Evolutionary conservation across 2,113 vertebrate species (phyloP).

Genomic region (Carassius carassius): DNA sequence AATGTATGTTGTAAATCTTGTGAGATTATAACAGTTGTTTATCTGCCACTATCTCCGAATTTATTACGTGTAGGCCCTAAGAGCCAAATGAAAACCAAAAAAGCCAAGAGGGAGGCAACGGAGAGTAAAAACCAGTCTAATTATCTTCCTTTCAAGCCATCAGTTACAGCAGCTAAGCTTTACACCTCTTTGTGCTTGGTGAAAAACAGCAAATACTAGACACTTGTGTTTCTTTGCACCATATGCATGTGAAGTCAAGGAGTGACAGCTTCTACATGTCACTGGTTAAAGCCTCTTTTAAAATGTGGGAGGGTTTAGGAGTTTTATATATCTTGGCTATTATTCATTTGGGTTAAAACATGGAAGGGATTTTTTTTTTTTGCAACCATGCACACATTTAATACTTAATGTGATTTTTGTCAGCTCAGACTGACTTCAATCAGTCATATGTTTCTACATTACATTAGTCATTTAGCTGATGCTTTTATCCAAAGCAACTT

Average conservation of each 20-base stretch:
- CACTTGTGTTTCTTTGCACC: too few relatives aligned
- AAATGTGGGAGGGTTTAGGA: background rate
- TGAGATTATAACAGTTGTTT: conserved; percentile 53
- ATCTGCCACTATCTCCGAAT: conserved; percentile 43
- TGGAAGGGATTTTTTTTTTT: background rate
- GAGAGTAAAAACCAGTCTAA: conserved; percentile 57
- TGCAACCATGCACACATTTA: too few relatives aligned
- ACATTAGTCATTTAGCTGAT: too few relatives aligned
- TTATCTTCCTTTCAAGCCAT: conserved; percentile 54
- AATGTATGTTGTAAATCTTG: conserved; percentile 51
- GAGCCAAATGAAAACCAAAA: conserved; percentile 52
- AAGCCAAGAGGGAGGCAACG: conserved; percentile 41
- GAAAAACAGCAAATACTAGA: conserved; percentile 1
- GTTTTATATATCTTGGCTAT: background rate
- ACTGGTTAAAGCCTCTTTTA: background rate
- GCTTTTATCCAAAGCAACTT: too few relatives aligned
- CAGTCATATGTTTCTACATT: too few relatives aligned
- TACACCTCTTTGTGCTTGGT: conserved; percentile 46
- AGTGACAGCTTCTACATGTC: too few relatives aligned
- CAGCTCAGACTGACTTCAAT: too few relatives aligned
- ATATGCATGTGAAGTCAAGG: too few relatives aligned
- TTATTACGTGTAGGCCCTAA: conserved; percentile 50
- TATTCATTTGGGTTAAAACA: background rate
- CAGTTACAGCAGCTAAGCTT: conserved; percentile 51
- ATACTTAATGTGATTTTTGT: too few relatives aligned